Base-by-base conservation (phyloP, 1,140 invertebrate genomes). In the Drosophila teissieri region DNA sequence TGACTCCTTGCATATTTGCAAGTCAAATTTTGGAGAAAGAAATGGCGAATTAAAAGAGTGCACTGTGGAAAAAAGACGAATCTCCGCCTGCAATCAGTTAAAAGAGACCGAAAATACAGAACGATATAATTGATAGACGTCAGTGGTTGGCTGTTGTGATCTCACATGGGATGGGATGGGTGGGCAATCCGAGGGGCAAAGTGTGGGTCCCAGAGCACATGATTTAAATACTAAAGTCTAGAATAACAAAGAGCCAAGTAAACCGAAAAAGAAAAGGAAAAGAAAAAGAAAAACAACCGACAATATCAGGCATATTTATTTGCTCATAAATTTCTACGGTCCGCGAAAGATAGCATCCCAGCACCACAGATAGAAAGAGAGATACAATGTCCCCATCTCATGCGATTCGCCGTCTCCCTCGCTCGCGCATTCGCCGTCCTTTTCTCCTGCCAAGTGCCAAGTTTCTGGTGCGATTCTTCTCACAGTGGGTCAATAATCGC, bases 91-190 rank as follows among this genome's bases (percentile, higher is more conserved):
- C 14, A 19, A 19, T 4, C 11, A 14, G 2, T 14, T 24, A 45
- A 36, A 51, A 78, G 49, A 57, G 37, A 58, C 46, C 65, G 27
- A 69, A 70, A 48, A 64, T 37, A 73, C 19, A 58, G 39, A 78
- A 62, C 27, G 22, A 73, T 49, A 77, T 89, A 80, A 77, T 88
- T 89, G 83, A 88, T 89, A 88, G 76, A 88, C 84, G 84, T 88
- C 83, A 84, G 73, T 89, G 80, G 84, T 11, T 39, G 37, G 11
- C 14, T 12, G 80, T 77, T 52, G 65, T 49, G 64, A 67, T 67
- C 49, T 51, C 75, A 44, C 31, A 31, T 31, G 27, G 27, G 27
- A n/a, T n/a, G n/a, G n/a, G n/a, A 31, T 60, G 72, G 65, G 44
- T 56, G 72, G 57, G 57, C 45, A 55, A 70, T 40, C 22, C 22